Evolutionary conservation across 2,113 vertebrate genomes (phyloP), one percentile per base, ranked within the genome.

Genomic region (Numida meleagris): DNA sequence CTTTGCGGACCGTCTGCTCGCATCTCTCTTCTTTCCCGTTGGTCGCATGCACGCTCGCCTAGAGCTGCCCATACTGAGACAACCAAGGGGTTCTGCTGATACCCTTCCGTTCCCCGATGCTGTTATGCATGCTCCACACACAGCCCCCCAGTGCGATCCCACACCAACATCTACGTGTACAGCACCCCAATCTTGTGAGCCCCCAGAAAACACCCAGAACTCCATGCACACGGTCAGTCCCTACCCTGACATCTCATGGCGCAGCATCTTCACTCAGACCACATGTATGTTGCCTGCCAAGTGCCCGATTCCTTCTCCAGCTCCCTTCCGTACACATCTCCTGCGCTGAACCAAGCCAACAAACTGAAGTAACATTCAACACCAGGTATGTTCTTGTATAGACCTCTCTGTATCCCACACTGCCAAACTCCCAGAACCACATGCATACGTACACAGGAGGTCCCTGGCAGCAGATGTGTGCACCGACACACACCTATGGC

Each of bases 71-170:
- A 4, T 13, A 23, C 53, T 34, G 63, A 68, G 43, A 16, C 80
- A n/a, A 74, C 31, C 2, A 4, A 51, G n/a, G 38, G 78, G 34
- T 85, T 72, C 10, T 31, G 62, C 27, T 10, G 36, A 1, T 31
- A 14, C 25, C 14, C 42, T 81, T 58, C 23, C 25, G 25, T 70
- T 80, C 8, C 34, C 13, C 17, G 33, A 18, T 23, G 6, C 7
- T 61, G 31, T 43, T 74, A 48, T 46, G 70, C 50, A 27, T 0
- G 0, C 38, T 29, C 38, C 68, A 55, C 1, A 0, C 27, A 12
- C 20, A 79, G 65, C 13, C 14, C 34, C 25, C 0, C 0, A 19
- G 40, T 31, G 12, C 24, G 78, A 29, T 88, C 43, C 12, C 33
- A 1, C 2, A 7, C 43, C 38, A 43, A 29, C 9, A 2, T 8